These are phyloP conservation scores for Coremacera marginata DNA, from an alignment of 2,888 invertebrate genomes.

Conservation along the genomic window DNA sequence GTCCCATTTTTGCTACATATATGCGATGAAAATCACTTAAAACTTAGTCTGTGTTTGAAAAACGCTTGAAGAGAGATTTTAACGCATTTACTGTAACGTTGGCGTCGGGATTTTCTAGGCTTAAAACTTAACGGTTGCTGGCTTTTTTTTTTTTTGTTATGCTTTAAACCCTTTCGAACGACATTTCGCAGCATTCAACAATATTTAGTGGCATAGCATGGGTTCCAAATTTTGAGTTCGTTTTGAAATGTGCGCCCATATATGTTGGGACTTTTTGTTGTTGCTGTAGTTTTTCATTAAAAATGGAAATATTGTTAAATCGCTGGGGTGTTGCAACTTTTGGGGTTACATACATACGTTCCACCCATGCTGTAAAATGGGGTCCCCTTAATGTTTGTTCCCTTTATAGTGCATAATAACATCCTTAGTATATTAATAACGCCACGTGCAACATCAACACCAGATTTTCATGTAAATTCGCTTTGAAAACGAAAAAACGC, in stretches of 20 bases:
- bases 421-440: constrained; percentile 39
- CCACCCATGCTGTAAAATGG: neutral
- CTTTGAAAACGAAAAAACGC: neutral
- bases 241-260: neutral
- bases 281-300: constrained; percentile 16
- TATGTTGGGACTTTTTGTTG: neutral
- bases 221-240: no score
- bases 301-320: constrained; percentile 33
- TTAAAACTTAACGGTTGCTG: constrained; percentile 12
- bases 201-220: neutral
- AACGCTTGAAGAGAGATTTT: neutral
- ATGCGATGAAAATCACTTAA: no score
- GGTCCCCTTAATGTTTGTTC: neutral
- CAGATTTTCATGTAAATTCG: neutral
- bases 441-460: constrained; percentile 42
- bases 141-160: neutral
- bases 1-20: no score
- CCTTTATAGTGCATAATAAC: neutral
- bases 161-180: no score
- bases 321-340: neutral
- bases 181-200: neutral
- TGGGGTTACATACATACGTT: neutral
- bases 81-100: neutral
- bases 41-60: neutral
- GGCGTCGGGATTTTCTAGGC: neutral